A percentile compares a stretch with the other conserved stretches of the same genome.
phyloP scores from a whole-genome alignment of 2,113 vertebrate species.

The Anas platyrhynchos region DNA sequence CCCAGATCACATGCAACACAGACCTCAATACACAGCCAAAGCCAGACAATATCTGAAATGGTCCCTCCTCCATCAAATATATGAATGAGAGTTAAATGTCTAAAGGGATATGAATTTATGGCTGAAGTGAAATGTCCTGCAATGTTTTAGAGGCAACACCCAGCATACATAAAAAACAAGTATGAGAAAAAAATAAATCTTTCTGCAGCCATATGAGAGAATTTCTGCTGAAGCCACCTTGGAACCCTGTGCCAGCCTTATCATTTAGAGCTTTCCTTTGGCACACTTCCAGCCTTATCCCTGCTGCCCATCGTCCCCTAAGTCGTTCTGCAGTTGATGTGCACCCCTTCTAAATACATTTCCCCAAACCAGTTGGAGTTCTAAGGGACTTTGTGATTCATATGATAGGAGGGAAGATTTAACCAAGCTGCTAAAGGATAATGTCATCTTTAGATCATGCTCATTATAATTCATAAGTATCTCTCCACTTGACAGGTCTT shows the following conservation, averaged over 20 bases:
- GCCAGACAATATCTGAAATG: neutral
- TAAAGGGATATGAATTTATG: neutral
- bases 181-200: neutral
- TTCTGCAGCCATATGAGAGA: neutral
- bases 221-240: neutral
- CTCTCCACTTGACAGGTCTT: slow-evolving; percentile 33
- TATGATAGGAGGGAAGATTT: slow-evolving; percentile 9
- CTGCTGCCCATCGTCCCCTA: neutral
- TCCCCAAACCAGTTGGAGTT: neutral
- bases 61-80: neutral
- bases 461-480: slow-evolving; percentile 43
- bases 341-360: neutral
- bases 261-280: neutral
- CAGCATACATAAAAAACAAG: neutral
- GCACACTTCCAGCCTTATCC: neutral
- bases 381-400: neutral
- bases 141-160: neutral
- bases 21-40: neutral
- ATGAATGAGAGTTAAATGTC: neutral
- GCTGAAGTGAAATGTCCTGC: neutral
- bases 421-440: slow-evolving; percentile 28
- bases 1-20: neutral
- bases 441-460: slow-evolving; percentile 34
- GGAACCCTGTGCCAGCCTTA: neutral
- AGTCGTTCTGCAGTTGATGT: neutral